phyloP scores from a whole-genome alignment of 1,140 invertebrate genomes.

The Rhopalosiphum maidis region DNA sequence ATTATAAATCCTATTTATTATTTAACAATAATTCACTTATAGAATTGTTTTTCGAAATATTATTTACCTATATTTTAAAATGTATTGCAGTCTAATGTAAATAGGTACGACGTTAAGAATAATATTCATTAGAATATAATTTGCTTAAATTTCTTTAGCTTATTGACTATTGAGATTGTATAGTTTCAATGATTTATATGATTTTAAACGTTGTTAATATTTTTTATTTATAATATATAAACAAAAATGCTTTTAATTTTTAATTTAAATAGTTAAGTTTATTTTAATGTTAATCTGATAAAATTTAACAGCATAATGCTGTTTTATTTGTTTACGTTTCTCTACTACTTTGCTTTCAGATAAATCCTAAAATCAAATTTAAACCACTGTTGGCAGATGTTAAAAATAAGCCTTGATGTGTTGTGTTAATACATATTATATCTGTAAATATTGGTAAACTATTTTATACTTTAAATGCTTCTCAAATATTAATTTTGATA shows the following conservation, averaged over 20 bases:
- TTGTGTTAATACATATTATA: background rate
- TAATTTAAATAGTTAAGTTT: slow-evolving; percentile 2
- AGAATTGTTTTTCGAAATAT: too few relatives aligned
- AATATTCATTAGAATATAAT: background rate
- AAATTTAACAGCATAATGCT: background rate
- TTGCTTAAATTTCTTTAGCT: background rate
- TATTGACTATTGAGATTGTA: background rate
- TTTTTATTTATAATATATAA: background rate
- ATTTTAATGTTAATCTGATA: background rate
- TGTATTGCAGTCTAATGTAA: too few relatives aligned
- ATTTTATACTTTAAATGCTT: background rate
- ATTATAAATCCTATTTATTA: too few relatives aligned
- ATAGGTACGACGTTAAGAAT: too few relatives aligned
- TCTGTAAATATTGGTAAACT: background rate
- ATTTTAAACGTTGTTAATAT: background rate
- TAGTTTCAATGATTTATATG: background rate
- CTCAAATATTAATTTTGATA: background rate
- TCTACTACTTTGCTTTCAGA: background rate
- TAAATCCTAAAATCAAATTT: background rate
- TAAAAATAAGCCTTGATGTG: background rate
- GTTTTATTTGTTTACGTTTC: background rate
- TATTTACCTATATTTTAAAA: too few relatives aligned
- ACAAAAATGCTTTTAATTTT: background rate
- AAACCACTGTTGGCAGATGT: background rate
- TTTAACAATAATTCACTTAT: too few relatives aligned